phyloP scores from a whole-genome alignment of 2,888 invertebrate species.

The Hypsopygia costalis region DNA sequence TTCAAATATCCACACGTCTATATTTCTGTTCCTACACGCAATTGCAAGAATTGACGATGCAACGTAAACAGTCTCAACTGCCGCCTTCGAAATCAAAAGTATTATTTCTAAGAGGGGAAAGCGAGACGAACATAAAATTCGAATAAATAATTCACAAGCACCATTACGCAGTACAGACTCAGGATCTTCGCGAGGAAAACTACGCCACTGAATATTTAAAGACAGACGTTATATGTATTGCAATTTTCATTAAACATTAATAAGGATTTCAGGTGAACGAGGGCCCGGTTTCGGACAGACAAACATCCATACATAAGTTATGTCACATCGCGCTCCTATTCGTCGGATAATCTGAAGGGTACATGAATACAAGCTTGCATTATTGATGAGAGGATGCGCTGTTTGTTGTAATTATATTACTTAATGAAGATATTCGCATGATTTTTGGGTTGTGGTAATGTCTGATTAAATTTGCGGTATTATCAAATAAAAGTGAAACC shows the following conservation, averaged over 20 bases:
- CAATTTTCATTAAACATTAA: constrained; percentile 77
- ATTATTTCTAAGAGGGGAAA: constrained; percentile 55
- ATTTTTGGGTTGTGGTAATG: too few relatives aligned
- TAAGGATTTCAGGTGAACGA: constrained; percentile 54
- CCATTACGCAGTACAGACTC: constrained; percentile 57
- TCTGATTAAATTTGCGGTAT: too few relatives aligned
- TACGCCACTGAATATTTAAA: constrained; percentile 71
- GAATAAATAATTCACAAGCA: constrained; percentile 67
- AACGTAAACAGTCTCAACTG: constrained; percentile 11
- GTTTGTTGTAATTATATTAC: too few relatives aligned
- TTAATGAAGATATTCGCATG: too few relatives aligned
- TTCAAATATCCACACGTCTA: too few relatives aligned
- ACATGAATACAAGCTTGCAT: constrained; percentile 40
- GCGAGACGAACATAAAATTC: constrained; percentile 68
- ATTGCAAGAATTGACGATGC: not conserved
- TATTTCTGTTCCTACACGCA: too few relatives aligned
- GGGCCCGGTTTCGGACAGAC: constrained; percentile 41
- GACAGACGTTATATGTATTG: constrained; percentile 74
- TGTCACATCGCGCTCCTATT: constrained; percentile 44
- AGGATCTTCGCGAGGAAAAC: constrained; percentile 54
- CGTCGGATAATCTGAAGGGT: constrained; percentile 57
- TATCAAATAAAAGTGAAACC: not conserved
- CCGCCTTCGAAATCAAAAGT: constrained; percentile 53
- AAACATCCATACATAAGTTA: constrained; percentile 53
- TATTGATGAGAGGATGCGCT: constrained; percentile 3